Percentiles rank a stretch among this genome's conserved stretches.
Conservation (phyloP, 2,113 vertebrate species). For the Clinocottus analis region DNA sequence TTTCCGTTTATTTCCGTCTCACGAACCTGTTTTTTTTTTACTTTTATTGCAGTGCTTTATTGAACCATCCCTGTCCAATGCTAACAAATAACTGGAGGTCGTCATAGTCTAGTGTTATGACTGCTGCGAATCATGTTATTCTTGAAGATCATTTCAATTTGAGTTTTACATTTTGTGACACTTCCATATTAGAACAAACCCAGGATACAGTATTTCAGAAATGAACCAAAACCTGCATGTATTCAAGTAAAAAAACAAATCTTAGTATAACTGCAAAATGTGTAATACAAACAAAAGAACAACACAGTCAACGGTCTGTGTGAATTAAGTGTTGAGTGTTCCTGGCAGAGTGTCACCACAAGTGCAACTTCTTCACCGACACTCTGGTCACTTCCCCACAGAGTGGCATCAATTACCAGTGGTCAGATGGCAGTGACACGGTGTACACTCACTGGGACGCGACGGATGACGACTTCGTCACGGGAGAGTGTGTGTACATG, state of each 20-base stretch:
- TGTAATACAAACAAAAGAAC: not conserved
- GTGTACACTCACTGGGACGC: constrained; percentile 89
- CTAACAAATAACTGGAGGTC: not conserved
- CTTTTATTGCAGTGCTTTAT: not conserved
- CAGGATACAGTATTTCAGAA: not conserved
- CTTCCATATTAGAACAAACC: not conserved
- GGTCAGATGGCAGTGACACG: constrained; percentile 90
- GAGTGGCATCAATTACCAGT: constrained; percentile 88
- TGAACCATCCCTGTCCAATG: not conserved
- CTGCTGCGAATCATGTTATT: not conserved
- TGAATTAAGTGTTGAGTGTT: not conserved
- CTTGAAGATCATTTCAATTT: not conserved
- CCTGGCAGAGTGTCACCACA: not conserved
- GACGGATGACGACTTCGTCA: constrained; percentile 75
- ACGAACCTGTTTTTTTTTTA: not conserved
- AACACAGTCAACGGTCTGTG: not conserved
- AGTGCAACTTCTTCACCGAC: not conserved
- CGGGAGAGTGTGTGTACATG: constrained; percentile 90
- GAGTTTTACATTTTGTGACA: not conserved
- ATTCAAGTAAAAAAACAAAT: not conserved
- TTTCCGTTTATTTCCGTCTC: not conserved
- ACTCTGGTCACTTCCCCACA: constrained; percentile 64
- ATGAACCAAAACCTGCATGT: not conserved
- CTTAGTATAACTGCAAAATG: not conserved
- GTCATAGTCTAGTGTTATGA: not conserved